These are phyloP conservation scores for Eurytoma californica DNA, from an alignment of 2,888 invertebrate genomes.

Conservation along the genomic window DNA sequence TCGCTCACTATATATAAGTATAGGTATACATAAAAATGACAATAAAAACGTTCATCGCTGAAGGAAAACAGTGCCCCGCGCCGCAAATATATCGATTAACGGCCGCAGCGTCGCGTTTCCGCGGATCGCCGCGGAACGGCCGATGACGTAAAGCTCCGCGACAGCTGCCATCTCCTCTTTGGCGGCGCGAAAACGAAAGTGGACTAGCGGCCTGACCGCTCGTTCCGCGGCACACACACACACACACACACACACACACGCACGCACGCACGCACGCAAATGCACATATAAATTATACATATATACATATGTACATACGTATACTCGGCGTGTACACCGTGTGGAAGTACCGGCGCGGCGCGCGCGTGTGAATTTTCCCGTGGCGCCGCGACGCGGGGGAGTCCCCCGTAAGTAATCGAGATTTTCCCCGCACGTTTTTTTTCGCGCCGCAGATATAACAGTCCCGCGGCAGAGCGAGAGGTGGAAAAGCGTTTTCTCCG, in stretches of 20 bases:
- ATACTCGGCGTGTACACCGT: background rate
- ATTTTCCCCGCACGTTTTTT: constrained; percentile 40
- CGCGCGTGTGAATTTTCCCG: constrained; percentile 49
- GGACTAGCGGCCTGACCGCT: constrained; percentile 67
- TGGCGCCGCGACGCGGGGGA: background rate
- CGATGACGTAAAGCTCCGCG: constrained; percentile 27
- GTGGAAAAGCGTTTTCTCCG: too few species aligned
- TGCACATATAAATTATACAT: too few species aligned
- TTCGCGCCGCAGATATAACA: background rate
- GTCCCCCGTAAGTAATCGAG: constrained; percentile 30
- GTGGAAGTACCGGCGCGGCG: background rate
- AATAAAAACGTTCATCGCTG: background rate
- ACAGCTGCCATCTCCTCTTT: constrained; percentile 22
- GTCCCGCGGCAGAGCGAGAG: too few species aligned
- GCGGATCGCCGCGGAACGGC: constrained; percentile 17
- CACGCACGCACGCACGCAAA: too few species aligned
- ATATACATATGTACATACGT: too few species aligned
- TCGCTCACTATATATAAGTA: too few species aligned
- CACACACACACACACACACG: background rate
- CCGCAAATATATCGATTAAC: constrained; percentile 18
- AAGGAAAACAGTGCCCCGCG: background rate
- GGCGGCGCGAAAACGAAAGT: constrained; percentile 70
- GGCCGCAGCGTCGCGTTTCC: constrained; percentile 21
- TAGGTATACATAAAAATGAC: background rate
- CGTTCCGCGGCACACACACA: constrained; percentile 12